Evolutionary conservation across 92 coral and sea anemone species (phyloP).

Genomic region (Actinostola sp.): DNA sequence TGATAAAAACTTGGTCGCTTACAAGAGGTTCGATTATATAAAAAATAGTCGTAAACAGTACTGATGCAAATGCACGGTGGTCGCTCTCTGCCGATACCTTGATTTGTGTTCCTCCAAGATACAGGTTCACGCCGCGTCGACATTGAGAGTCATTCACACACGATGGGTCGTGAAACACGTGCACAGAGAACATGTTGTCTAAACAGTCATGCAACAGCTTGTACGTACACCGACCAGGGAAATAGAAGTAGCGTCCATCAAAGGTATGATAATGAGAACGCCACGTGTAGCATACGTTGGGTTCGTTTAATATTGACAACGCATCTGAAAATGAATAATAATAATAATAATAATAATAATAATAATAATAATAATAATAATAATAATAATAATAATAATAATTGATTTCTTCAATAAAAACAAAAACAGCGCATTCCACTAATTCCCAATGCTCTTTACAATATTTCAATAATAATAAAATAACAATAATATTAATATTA

Average conservation of each 20-base stretch:
- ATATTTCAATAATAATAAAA: no score
- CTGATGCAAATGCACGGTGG: no score
- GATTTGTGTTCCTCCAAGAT: slow-evolving; percentile 83
- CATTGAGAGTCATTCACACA: slow-evolving; percentile 60
- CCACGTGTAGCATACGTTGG: slow-evolving; percentile 84
- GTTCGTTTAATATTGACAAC: slow-evolving; percentile 61
- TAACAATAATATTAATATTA: no score
- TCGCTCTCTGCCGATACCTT: slow-evolving; percentile 70
- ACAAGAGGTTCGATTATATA: no score
- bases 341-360: not conserved
- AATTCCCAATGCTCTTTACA: no score
- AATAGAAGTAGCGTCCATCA: slow-evolving; percentile 83
- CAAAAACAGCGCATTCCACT: no score
- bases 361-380: not conserved
- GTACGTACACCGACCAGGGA: slow-evolving; percentile 94
- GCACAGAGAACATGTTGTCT: slow-evolving; percentile 88
- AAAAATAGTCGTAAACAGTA: no score
- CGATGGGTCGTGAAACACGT: slow-evolving; percentile 67
- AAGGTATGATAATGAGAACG: slow-evolving; percentile 82
- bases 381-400: not conserved
- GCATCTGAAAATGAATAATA: slow-evolving; percentile 21
- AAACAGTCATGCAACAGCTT: slow-evolving; percentile 87
- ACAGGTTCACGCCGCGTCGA: slow-evolving; percentile 77
- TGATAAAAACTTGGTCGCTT: no score
- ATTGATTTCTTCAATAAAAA: not conserved